phyloP scores from a whole-genome alignment of 2,113 vertebrate genomes.

The Deroptyus accipitrinus region DNA sequence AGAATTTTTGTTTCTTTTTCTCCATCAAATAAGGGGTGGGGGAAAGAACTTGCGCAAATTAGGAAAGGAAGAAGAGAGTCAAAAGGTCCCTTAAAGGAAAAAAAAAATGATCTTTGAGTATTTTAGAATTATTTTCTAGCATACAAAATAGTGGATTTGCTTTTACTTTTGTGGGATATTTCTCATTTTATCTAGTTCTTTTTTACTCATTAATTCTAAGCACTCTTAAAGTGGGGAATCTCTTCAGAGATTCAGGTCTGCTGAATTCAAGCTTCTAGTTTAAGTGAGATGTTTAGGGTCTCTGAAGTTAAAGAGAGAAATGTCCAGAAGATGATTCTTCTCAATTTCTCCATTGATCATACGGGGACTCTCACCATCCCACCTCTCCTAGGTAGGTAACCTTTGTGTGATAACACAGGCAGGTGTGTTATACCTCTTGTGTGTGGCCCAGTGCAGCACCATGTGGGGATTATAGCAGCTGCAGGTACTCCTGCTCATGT shows the following conservation, averaged over 20 bases:
- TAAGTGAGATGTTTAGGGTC: neutral
- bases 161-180: neutral
- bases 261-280: neutral
- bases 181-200: neutral
- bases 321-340: neutral
- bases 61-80: neutral
- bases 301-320: neutral
- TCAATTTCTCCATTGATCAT: neutral
- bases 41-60: neutral
- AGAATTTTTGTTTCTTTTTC: neutral
- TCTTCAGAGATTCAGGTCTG: neutral
- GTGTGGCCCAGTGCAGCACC: neutral
- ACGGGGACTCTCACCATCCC: neutral
- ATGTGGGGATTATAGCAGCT: neutral
- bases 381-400: neutral
- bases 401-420: rapidly evolving
- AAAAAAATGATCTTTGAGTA: neutral
- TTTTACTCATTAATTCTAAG: neutral
- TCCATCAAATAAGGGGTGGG: neutral
- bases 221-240: neutral
- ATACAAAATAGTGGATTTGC: neutral
- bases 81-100: neutral
- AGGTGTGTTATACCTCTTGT: neutral
- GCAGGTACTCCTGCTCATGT: neutral
- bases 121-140: neutral